Conservation (phyloP, 2,888 invertebrate genomes). For the Bellardia bayeri region DNA sequence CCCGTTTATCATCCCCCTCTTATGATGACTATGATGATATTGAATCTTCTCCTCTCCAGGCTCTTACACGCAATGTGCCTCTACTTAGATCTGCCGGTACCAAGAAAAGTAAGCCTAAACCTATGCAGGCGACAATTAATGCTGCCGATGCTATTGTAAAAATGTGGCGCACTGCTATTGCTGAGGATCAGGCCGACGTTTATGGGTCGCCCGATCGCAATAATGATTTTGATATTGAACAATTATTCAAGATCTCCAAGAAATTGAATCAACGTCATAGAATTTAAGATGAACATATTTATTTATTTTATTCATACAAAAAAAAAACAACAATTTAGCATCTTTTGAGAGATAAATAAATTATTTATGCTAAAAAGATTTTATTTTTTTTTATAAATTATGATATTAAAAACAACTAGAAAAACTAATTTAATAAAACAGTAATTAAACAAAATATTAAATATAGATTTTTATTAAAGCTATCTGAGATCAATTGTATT, state of each 20-base stretch:
- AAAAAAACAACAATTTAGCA: background rate
- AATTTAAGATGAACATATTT: slow-evolving; percentile 13
- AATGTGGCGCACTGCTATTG: slow-evolving; percentile 79
- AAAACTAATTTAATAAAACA: slow-evolving; percentile 4
- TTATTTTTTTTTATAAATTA: background rate
- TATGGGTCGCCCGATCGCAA: slow-evolving; percentile 34
- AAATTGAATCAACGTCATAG: slow-evolving; percentile 47
- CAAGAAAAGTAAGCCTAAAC: slow-evolving; percentile 51
- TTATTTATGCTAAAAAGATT: slow-evolving; percentile 62
- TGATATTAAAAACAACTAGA: background rate
- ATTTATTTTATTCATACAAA: slow-evolving; percentile 2
- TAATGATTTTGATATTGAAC: slow-evolving; percentile 59
- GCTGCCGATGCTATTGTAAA: slow-evolving; percentile 75
- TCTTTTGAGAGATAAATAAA: slow-evolving; percentile 63
- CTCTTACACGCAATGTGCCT: slow-evolving; percentile 74
- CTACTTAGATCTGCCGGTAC: slow-evolving; percentile 41
- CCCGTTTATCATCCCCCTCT: slow-evolving; percentile 67
- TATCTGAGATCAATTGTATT: too few relatives aligned
- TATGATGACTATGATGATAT: slow-evolving; percentile 78
- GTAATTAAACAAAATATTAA: background rate
- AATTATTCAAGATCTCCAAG: slow-evolving; percentile 52
- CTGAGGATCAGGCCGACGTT: slow-evolving; percentile 78
- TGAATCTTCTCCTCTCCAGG: slow-evolving; percentile 68
- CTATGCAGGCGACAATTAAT: slow-evolving; percentile 60
- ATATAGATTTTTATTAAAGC: background rate